These are phyloP conservation scores for Acanthisitta chloris DNA, from an alignment of 2,113 vertebrate species.

Conservation along the genomic window DNA sequence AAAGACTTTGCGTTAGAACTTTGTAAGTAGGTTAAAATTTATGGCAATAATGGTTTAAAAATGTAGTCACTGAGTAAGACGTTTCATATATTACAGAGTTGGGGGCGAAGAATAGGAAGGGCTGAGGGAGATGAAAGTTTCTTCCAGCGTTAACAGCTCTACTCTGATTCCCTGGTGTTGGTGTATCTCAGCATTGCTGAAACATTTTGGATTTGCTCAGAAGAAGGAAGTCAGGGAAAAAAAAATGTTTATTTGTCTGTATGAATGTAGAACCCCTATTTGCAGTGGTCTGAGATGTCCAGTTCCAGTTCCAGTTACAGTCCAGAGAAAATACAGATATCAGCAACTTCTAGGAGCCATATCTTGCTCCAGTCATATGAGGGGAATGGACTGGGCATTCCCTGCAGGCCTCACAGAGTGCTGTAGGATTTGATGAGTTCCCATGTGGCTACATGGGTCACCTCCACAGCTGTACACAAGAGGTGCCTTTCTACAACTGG, in stretches of 20 bases:
- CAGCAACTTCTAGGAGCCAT: background rate
- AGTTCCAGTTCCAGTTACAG: background rate
- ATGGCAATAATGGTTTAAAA: background rate
- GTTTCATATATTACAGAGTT: background rate
- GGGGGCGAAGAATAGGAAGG: background rate
- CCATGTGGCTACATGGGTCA: background rate
- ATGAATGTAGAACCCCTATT: background rate
- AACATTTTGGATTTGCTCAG: background rate
- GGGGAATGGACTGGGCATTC: background rate
- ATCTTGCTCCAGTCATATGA: fast-evolving
- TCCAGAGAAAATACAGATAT: background rate
- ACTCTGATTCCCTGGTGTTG: background rate
- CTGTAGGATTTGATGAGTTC: background rate
- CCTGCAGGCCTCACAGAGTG: background rate
- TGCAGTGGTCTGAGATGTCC: background rate
- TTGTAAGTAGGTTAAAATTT: background rate
- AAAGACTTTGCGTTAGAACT: background rate
- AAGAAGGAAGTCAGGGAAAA: background rate
- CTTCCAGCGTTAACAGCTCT: background rate
- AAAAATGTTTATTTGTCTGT: fast-evolving
- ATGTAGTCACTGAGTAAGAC: background rate
- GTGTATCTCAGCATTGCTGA: background rate
- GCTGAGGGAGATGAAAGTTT: background rate
- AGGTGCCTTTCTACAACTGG: background rate
- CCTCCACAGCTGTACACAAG: background rate